Evolutionary conservation across 2,888 invertebrate genomes (phyloP).

Genomic region (Patella ulyssiponensis): DNA sequence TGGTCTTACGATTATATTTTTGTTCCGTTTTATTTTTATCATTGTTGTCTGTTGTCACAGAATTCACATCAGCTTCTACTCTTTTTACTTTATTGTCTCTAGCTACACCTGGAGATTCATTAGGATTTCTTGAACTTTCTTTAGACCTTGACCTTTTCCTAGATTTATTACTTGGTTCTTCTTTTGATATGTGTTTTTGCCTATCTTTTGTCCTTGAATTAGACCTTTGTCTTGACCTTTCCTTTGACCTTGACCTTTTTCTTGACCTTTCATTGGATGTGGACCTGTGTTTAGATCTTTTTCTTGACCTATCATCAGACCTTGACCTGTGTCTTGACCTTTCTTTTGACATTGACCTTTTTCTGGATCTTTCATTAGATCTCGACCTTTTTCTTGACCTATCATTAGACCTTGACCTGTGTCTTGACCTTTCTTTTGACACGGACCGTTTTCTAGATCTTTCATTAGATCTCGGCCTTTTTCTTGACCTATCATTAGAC

Average conservation of each 20-base stretch:
- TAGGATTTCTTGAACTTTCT: not conserved
- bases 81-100: not conserved
- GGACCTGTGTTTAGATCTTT: constrained; percentile 20
- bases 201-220: not conserved
- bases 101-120: not conserved
- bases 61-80: constrained; percentile 13
- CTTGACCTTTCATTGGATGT: constrained; percentile 17
- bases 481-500: constrained; percentile 8
- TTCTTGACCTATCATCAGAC: constrained; percentile 17
- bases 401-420: constrained; percentile 19
- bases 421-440: constrained; percentile 21
- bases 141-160: constrained; percentile 21
- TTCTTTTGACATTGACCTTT: constrained; percentile 12
- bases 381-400: constrained; percentile 2
- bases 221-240: constrained; percentile 11
- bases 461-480: constrained; percentile 48
- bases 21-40: constrained; percentile 15
- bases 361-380: not conserved
- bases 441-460: constrained; percentile 13
- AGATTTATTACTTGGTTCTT: constrained; percentile 17
- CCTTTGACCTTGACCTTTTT: constrained; percentile 6
- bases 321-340: constrained; percentile 24
- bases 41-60: constrained; percentile 17
- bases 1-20: constrained; percentile 54
- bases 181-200: not conserved